Evolutionary conservation across 2,888 invertebrate species (phyloP).

Genomic region (Masnerella sp.): DNA sequence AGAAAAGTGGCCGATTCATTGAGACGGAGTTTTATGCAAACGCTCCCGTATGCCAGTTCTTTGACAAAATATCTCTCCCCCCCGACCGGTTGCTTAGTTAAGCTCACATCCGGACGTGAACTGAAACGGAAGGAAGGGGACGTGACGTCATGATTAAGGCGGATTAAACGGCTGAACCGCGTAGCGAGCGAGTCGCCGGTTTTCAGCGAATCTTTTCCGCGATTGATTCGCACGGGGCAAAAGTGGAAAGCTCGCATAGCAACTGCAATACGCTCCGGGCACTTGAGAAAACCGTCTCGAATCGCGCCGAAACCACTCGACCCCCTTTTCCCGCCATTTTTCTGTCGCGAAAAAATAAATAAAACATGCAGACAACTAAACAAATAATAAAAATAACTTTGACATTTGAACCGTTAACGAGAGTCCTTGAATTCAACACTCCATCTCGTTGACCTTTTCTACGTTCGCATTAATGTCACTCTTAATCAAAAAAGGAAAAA

Average conservation of each 20-base stretch:
- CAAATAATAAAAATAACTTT: no score
- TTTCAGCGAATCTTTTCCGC: neutral
- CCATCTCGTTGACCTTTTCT: slow-evolving; percentile 24
- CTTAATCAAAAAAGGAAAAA: slow-evolving; percentile 2
- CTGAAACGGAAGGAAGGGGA: slow-evolving; percentile 76
- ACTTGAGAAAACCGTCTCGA: slow-evolving; percentile 54
- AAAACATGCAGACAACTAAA: no score
- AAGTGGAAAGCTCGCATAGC: slow-evolving; percentile 58
- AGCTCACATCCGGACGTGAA: slow-evolving; percentile 75
- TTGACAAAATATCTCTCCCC: slow-evolving; percentile 56
- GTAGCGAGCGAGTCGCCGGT: no score
- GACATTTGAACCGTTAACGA: no score
- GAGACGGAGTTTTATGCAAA: slow-evolving; percentile 47
- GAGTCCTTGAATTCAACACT: slow-evolving; percentile 27
- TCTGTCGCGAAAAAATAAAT: neutral
- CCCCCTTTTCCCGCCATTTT: slow-evolving; percentile 35
- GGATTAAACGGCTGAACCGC: slow-evolving; percentile 71
- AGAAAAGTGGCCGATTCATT: slow-evolving; percentile 41
- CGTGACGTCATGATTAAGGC: slow-evolving; percentile 76
- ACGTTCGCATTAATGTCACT: slow-evolving; percentile 18
- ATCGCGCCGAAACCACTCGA: slow-evolving; percentile 51
- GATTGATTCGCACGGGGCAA: slow-evolving; percentile 3
- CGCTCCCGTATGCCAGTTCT: slow-evolving; percentile 48
- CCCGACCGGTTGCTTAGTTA: slow-evolving; percentile 66
- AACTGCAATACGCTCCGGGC: slow-evolving; percentile 44